Base-by-base conservation (phyloP, 2,888 invertebrate genomes). In the Notodonta ziczac region DNA sequence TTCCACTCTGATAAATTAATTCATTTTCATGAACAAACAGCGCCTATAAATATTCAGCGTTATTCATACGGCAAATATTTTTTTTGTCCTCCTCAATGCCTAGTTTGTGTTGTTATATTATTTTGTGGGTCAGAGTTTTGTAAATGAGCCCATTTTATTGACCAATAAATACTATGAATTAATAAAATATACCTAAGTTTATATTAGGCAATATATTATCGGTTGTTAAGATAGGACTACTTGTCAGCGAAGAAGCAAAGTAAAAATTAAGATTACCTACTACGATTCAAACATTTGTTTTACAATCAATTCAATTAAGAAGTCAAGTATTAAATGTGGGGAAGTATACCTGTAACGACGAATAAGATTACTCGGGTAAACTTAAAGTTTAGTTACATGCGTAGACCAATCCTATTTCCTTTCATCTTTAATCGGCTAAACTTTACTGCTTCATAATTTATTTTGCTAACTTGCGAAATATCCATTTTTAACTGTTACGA, bases 1-100 rank as follows among this genome's bases (percentile, higher is more conserved):
- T 86, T 85, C 84, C 84, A 83, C 85, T 86, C 79, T 79, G 78
- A 78, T 78, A 84, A 86, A 91, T 91, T 87, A 89, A 90, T 90
- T 90, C 86, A 88, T 88, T 90, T 87, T 85, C 85, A 84, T 86
- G 86, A 84, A 86, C 83, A 84, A 85, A 83, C 83, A 81, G 70
- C 54, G 10, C 52, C 32, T 83, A 83, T 85, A 84, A 83, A 83
- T 84, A 83, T 81, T 80, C 79, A 78, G 80, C 73, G 60, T 73
- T 78, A 70, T 72, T 69, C 76, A 69, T 70, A 53, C 66, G 57
- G 57, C 57, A 61, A 66, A 72, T 69, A 65, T 70, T 69, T 74
- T 63, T 75, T 24, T 62, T 60, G 14, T 57, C 32, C 57, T 57
- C 32, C 57, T 59, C 46, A 6, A 14, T 52, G 50, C 52, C 53